A percentile compares a stretch with the other conserved stretches of the same genome.
These are phyloP conservation scores for Lophochroa leadbeateri DNA, from an alignment of 2,113 vertebrate species.

Conservation along the genomic window DNA sequence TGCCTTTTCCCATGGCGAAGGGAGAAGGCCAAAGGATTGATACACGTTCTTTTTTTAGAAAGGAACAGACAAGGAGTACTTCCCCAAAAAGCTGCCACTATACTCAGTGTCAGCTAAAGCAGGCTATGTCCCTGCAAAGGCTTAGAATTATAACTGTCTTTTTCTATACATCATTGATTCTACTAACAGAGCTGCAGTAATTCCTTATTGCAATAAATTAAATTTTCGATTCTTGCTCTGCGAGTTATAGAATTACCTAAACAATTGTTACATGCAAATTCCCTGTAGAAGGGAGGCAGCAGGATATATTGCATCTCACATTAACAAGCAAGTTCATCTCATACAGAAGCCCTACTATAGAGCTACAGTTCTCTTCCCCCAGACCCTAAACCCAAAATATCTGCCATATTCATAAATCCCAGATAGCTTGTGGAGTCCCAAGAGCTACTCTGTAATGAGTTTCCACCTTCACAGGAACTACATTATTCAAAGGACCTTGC, in stretches of 20 bases:
- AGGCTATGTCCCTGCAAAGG: neutral
- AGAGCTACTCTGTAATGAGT: conserved; percentile 7
- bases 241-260: neutral
- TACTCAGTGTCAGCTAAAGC: neutral
- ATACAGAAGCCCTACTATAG: neutral
- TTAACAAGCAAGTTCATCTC: neutral
- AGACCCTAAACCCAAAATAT: neutral
- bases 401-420: conserved; percentile 26
- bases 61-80: neutral
- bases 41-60: neutral
- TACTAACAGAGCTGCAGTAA: neutral
- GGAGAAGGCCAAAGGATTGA: neutral
- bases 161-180: neutral
- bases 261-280: neutral
- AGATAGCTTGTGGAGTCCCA: conserved; percentile 7
- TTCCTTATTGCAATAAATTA: neutral
- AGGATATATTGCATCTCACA: neutral
- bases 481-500: conserved; percentile 52
- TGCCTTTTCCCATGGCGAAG: neutral
- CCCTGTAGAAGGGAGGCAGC: neutral
- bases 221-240: neutral
- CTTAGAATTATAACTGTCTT: neutral
- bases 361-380: neutral
- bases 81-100: neutral
- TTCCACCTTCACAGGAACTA: conserved; percentile 32